Conservation (phyloP, 2,797 vertebrate species). For the Hypotaenidia philippensis region DNA sequence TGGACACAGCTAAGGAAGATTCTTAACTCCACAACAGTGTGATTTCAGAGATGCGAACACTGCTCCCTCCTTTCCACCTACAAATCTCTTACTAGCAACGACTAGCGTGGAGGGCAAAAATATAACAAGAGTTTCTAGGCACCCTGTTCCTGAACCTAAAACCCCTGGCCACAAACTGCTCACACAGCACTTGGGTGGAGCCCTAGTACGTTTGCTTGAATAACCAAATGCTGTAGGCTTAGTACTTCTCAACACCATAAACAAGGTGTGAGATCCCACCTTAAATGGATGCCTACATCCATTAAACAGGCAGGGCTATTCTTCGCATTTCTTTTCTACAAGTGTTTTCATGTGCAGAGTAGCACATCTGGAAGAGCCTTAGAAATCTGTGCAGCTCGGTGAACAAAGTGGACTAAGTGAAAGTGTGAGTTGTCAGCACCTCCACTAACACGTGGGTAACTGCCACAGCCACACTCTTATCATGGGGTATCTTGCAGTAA, state of each 20-base stretch:
- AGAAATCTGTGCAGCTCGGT: neutral
- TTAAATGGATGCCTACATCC: neutral
- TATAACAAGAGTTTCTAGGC: neutral
- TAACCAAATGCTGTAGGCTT: neutral
- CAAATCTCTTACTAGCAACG: neutral
- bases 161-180: neutral
- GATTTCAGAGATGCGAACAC: neutral
- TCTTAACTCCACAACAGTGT: neutral
- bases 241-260: neutral
- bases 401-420: neutral
- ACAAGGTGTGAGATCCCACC: neutral
- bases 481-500: neutral
- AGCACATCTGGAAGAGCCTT: neutral
- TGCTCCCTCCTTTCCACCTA: neutral
- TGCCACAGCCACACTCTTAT: neutral
- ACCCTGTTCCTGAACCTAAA: neutral
- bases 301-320: neutral
- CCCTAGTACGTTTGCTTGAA: neutral
- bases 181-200: accelerated
- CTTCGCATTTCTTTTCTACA: neutral
- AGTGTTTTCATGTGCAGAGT: neutral
- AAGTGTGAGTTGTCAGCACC: neutral
- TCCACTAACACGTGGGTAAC: neutral
- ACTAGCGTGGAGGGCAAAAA: accelerated
- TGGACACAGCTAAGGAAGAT: neutral